These are phyloP conservation scores for Lagorchestes hirsutus DNA, from an alignment of 2,797 vertebrate genomes.

Conservation along the genomic window DNA sequence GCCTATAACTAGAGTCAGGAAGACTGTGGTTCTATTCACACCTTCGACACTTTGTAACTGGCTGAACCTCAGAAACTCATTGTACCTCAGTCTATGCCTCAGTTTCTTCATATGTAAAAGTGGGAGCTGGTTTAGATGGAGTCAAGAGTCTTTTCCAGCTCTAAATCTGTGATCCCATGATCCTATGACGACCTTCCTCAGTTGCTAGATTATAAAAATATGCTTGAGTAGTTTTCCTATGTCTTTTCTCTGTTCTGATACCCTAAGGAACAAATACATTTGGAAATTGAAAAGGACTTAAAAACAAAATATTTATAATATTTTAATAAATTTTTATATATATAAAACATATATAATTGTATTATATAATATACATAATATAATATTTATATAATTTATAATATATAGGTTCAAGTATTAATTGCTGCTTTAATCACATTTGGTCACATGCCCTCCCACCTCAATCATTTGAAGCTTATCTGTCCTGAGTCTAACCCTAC, in stretches of 20 bases:
- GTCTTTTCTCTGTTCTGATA: slow-evolving; percentile 19
- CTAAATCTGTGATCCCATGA: neutral
- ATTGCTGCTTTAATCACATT: neutral
- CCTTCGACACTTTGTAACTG: neutral
- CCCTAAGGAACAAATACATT: slow-evolving; percentile 39
- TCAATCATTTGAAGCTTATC: neutral
- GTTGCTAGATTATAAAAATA: slow-evolving; percentile 23
- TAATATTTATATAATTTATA: too few relatives aligned
- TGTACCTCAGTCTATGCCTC: neutral
- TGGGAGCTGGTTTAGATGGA: neutral
- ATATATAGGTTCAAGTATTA: neutral
- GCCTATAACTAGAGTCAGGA: neutral
- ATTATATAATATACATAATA: too few relatives aligned
- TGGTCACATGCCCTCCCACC: neutral
- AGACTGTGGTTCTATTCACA: neutral
- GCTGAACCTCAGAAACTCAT: neutral
- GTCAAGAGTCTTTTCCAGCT: neutral
- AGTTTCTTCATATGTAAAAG: neutral
- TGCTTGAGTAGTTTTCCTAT: slow-evolving; percentile 29
- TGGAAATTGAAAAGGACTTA: slow-evolving; percentile 46
- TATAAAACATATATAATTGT: too few relatives aligned
- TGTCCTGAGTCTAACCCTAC: neutral
- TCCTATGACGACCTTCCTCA: slow-evolving; percentile 24
- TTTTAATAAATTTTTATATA: neutral
- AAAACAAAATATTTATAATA: neutral